A percentile compares a stretch with the other conserved stretches of the same genome.
phyloP scores from a whole-genome alignment of 2,888 invertebrate species.

The Parthenolecanium corni region DNA sequence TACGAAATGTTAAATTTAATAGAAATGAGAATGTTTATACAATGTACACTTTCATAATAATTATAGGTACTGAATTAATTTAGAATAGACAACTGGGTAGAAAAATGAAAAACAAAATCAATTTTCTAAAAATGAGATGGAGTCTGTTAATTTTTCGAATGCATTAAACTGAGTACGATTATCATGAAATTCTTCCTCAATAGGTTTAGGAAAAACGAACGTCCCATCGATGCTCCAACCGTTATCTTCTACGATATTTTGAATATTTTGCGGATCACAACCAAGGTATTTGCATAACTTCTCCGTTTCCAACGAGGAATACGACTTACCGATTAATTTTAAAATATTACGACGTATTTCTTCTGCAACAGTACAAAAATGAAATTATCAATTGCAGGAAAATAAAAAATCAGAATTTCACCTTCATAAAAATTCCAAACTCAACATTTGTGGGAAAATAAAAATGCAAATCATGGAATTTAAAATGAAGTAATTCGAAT shows the following conservation, averaged over 20 bases:
- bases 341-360: constrained; percentile 10
- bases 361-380: background rate
- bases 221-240: constrained; percentile 17
- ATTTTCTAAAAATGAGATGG: constrained; percentile 20
- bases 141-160: constrained; percentile 19
- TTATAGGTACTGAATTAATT: too few species aligned
- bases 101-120: background rate
- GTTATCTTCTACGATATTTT: constrained; percentile 1
- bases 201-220: constrained; percentile 11
- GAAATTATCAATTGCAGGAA: too few species aligned
- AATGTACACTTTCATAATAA: background rate
- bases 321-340: constrained; percentile 10
- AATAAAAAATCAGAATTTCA: too few species aligned
- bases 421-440: too few species aligned
- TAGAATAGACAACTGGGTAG: too few species aligned
- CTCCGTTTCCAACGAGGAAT: constrained; percentile 1
- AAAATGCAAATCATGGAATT: too few species aligned
- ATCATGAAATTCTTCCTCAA: constrained; percentile 11
- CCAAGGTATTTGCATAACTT: constrained; percentile 17
- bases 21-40: background rate
- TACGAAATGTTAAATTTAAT: background rate
- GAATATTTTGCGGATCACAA: constrained; percentile 6
- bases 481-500: too few species aligned
- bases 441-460: too few species aligned
- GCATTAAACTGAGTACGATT: constrained; percentile 13